phyloP scores from a whole-genome alignment of 2,888 invertebrate genomes.

The Nebria salina region DNA sequence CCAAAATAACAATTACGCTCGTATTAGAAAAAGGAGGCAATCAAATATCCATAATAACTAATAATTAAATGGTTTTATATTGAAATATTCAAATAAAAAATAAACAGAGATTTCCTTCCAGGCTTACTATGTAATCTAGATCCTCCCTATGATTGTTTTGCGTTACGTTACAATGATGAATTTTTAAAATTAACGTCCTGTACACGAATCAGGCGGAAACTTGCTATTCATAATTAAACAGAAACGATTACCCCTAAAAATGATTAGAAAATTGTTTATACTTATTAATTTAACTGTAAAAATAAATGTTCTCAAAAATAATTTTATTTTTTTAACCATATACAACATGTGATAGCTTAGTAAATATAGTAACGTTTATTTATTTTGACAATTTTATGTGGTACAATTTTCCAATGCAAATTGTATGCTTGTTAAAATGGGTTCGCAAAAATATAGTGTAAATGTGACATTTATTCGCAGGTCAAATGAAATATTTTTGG shows the following conservation, averaged over 20 bases:
- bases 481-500: too few species aligned
- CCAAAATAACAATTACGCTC: background rate
- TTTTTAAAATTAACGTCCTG: conserved; percentile 3
- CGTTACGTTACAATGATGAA: background rate
- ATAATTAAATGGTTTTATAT: background rate
- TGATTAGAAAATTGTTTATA: background rate
- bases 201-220: conserved; percentile 13
- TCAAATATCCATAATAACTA: background rate
- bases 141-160: background rate
- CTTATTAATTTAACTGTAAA: background rate
- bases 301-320: background rate
- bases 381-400: too few species aligned
- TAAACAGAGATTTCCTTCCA: background rate
- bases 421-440: too few species aligned
- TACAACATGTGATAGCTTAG: too few species aligned
- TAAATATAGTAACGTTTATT: too few species aligned
- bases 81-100: background rate
- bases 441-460: too few species aligned
- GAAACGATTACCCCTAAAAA: background rate
- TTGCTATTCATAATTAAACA: conserved; percentile 5
- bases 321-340: too few species aligned
- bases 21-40: background rate
- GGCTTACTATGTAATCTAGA: background rate
- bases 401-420: too few species aligned
- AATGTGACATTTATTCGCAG: too few species aligned